These are phyloP conservation scores for Lottia scabra DNA, from an alignment of 2,888 invertebrate species.

Conservation along the genomic window DNA sequence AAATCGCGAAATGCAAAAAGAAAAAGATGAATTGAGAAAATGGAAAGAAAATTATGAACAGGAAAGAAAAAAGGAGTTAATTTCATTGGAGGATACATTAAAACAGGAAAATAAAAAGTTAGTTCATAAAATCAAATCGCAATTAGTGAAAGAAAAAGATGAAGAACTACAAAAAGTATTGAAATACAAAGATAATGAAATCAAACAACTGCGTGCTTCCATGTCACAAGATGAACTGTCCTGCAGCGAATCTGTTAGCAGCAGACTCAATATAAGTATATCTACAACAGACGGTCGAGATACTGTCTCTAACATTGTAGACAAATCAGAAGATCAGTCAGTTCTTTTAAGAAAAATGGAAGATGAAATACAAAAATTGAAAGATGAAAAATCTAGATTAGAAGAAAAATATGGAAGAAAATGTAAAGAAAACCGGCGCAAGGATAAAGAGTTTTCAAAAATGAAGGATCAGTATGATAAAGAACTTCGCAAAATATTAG, in stretches of 20 bases:
- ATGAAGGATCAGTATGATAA: conserved; percentile 52
- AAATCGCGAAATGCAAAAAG: conserved; percentile 51
- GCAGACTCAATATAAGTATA: neutral
- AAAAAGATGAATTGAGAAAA: conserved; percentile 54
- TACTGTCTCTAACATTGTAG: conserved; percentile 13
- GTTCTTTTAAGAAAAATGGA: conserved; percentile 30
- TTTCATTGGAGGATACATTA: conserved; percentile 39
- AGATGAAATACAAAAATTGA: conserved; percentile 43
- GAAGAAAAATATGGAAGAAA: conserved; percentile 33
- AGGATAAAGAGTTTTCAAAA: conserved; percentile 46
- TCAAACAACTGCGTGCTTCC: conserved; percentile 38
- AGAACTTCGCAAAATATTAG: conserved; percentile 50
- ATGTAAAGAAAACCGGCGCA: conserved; percentile 43
- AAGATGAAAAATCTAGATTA: conserved; percentile 42
- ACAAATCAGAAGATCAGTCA: neutral
- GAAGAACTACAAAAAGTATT: conserved; percentile 57
- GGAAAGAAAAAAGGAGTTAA: conserved; percentile 47
- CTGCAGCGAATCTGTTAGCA: neutral
- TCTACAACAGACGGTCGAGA: neutral
- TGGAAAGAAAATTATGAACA: conserved; percentile 49
- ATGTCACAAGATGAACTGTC: neutral
- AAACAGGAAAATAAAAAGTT: conserved; percentile 51
- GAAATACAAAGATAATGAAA: conserved; percentile 58
- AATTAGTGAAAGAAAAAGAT: conserved; percentile 54
- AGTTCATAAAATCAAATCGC: conserved; percentile 47